These are phyloP conservation scores for Strongylocentrotus purpuratus DNA, from an alignment of 35 echinoderm and acorn worm species.

Conservation along the genomic window DNA sequence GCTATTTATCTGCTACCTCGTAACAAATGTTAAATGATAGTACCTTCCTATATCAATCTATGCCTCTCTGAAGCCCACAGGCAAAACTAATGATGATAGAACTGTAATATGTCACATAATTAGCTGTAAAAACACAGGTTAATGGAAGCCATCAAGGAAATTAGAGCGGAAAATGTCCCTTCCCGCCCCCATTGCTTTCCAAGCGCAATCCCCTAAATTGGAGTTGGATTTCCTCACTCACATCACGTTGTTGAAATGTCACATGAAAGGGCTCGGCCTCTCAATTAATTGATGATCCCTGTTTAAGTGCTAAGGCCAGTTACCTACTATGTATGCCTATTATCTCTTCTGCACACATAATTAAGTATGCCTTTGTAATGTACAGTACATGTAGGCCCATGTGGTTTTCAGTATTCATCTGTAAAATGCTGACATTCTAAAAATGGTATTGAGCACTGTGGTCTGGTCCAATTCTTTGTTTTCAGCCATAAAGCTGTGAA, in stretches of 20 bases:
- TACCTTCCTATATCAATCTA: background rate
- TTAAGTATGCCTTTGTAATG: background rate
- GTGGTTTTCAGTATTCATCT: background rate
- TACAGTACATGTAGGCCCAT: background rate
- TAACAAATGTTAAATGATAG: background rate
- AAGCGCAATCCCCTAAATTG: background rate
- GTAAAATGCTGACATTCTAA: background rate
- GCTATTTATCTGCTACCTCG: background rate
- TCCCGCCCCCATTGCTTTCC: background rate
- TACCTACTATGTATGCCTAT: background rate
- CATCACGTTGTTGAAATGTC: background rate
- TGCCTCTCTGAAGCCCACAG: background rate
- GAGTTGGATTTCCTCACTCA: background rate
- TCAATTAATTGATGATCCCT: background rate
- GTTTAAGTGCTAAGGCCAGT: background rate
- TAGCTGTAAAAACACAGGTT: background rate
- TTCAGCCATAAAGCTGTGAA: too few species aligned
- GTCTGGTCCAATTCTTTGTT: too few species aligned
- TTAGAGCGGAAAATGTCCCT: background rate
- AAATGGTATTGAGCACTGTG: too few species aligned
- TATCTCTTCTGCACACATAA: background rate
- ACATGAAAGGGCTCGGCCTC: background rate
- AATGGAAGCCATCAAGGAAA: background rate
- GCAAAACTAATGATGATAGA: background rate
- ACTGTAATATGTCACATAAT: background rate